Conservation (phyloP, 2,888 invertebrate genomes). For the Protophormia terraenovae region DNA sequence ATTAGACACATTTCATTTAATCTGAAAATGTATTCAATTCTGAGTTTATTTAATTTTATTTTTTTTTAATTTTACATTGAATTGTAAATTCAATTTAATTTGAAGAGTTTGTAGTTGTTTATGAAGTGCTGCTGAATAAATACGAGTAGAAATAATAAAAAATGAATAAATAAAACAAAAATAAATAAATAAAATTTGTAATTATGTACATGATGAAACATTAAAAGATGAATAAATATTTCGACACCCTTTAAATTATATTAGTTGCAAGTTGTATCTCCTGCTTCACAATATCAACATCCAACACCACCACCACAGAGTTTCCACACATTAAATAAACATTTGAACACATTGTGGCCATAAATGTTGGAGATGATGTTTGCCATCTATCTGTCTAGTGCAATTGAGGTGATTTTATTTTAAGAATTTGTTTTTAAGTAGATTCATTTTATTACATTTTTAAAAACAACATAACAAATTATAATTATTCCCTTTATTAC, state of each 20-base stretch:
- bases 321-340: conserved; percentile 35
- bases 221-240: conserved; percentile 61
- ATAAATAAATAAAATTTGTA: conserved; percentile 54
- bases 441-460: not conserved
- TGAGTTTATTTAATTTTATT: conserved; percentile 19
- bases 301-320: not conserved
- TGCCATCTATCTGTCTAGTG: not conserved
- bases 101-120: conserved; percentile 16
- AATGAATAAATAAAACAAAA: conserved; percentile 25
- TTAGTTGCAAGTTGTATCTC: conserved; percentile 34
- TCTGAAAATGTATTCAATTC: not conserved
- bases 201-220: conserved; percentile 55
- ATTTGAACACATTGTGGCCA: conserved; percentile 32
- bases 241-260: conserved; percentile 58
- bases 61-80: conserved; percentile 20
- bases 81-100: conserved; percentile 3
- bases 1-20: conserved; percentile 3
- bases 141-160: conserved; percentile 2
- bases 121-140: conserved; percentile 44
- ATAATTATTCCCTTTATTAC: not conserved
- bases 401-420: conserved; percentile 33
- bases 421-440: not conserved
- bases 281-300: not conserved
- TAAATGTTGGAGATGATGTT: conserved; percentile 2
- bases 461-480: not conserved